Base-by-base conservation (phyloP, 2,888 invertebrate species). In the Colostygia pectinataria region DNA sequence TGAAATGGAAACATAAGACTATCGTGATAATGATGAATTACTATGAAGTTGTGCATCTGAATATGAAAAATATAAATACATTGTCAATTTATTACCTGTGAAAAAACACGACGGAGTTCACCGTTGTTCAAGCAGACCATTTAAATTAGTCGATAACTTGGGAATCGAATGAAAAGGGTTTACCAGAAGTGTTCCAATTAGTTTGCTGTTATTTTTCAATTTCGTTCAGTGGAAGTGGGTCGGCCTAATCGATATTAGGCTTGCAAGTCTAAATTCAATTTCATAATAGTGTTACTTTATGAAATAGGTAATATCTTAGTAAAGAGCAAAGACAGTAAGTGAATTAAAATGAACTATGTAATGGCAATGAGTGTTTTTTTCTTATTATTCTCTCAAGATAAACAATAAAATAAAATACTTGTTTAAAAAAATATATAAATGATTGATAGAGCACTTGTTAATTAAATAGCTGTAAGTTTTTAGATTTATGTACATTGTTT, bases 141-240 rank as follows among this genome's bases (percentile, higher is more conserved):
- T 88, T 87, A 88, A 89, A 88, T 88, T 87, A 87, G 81, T 77
- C 82, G 82, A 83, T 84, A 84, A 86, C 87, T 89, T 80, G 83
- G 79, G 79, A 84, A 82, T 74, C 74, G 74, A 83, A 83, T 78
- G 83, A 79, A 88, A 87, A 75, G 87, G 87, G 86, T 83, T 86
- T 77, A 79, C 76, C 82, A 79, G 80, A 79, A 85, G 83, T 80
- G 74, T 66, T 80, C 86, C 89, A 90, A 90, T 90, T 89, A 89
- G 84, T 80, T 84, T 78, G 83, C 83, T 88, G 89, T 88, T 88
- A 89, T 89, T 89, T 88, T 89, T 89, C 76, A 74, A 86, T 88
- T 88, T 64, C 80, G 67, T 63, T 74, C 71, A 73, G 60, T 72
- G 69, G 69, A 84, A 84, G 69, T 81, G 73, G 84, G 82, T 80